Evolutionary conservation across 2,797 vertebrate genomes (phyloP).

Genomic region (Etheostoma nigrum): DNA sequence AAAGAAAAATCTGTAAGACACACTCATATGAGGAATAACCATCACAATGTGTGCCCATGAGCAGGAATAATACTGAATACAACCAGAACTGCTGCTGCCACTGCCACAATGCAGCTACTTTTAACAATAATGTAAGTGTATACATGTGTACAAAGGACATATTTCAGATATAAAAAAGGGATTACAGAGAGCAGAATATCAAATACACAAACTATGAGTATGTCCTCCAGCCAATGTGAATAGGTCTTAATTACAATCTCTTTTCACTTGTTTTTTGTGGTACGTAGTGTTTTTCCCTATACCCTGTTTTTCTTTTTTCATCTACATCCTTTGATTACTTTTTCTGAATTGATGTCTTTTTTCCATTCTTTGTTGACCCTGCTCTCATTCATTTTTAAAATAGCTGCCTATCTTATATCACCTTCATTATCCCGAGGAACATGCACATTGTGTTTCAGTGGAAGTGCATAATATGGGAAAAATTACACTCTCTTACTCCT

Average conservation of each 20-base stretch:
- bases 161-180: not conserved
- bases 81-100: not conserved
- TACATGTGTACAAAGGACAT: not conserved
- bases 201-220: slow-evolving; percentile 49
- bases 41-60: slow-evolving; percentile 33
- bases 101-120: slow-evolving; percentile 24
- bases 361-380: slow-evolving; percentile 48
- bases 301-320: slow-evolving; percentile 38
- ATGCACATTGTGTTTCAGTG: slow-evolving; percentile 49
- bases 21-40: slow-evolving; percentile 33
- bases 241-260: slow-evolving; percentile 68
- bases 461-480: slow-evolving; percentile 60
- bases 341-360: slow-evolving; percentile 50
- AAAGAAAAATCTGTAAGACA: slow-evolving; percentile 60
- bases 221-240: slow-evolving; percentile 54
- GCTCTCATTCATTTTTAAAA: slow-evolving; percentile 66
- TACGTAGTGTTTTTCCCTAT: slow-evolving; percentile 11
- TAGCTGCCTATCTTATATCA: slow-evolving; percentile 54
- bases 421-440: slow-evolving; percentile 60
- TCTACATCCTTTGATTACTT: slow-evolving; percentile 57
- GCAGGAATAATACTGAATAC: slow-evolving; percentile 36
- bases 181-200: slow-evolving; percentile 25
- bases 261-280: slow-evolving; percentile 58
- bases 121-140: slow-evolving; percentile 29
- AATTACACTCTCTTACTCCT: slow-evolving; percentile 62